These are phyloP conservation scores for Plusia festucae DNA, from an alignment of 2,888 invertebrate species.

Conservation along the genomic window DNA sequence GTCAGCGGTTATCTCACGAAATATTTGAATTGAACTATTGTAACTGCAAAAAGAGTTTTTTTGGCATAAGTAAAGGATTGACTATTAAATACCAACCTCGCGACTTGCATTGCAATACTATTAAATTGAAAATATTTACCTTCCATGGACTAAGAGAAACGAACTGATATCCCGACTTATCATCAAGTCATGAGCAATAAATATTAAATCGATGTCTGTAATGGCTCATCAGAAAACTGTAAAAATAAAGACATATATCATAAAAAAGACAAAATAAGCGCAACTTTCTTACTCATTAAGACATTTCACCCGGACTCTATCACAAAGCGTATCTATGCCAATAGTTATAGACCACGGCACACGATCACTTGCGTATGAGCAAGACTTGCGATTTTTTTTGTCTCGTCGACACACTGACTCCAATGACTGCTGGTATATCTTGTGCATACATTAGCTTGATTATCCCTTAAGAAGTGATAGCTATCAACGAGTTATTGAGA, in stretches of 20 bases:
- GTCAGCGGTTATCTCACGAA: background rate
- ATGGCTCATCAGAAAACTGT: constrained; percentile 40
- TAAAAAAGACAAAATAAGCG: constrained; percentile 41
- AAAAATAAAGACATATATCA: constrained; percentile 19
- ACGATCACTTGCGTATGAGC: constrained; percentile 44
- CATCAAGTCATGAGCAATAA: background rate
- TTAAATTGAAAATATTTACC: background rate
- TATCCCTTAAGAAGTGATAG: background rate
- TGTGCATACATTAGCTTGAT: background rate
- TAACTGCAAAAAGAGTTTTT: too few species aligned
- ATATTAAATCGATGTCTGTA: constrained; percentile 19
- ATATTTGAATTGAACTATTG: too few species aligned
- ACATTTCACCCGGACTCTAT: constrained; percentile 53
- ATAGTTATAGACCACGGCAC: constrained; percentile 49
- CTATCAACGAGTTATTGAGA: background rate
- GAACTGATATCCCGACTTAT: background rate
- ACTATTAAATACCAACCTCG: too few species aligned
- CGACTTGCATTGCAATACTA: background rate
- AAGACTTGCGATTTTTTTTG: constrained; percentile 40
- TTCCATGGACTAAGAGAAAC: background rate
- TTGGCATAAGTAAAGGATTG: too few species aligned
- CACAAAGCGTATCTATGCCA: constrained; percentile 50
- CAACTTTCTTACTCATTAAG: constrained; percentile 54
- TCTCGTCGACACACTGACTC: constrained; percentile 44
- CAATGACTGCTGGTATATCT: constrained; percentile 37